phyloP scores from a whole-genome alignment of 2,113 vertebrate species.

The Paratilapia polleni region DNA sequence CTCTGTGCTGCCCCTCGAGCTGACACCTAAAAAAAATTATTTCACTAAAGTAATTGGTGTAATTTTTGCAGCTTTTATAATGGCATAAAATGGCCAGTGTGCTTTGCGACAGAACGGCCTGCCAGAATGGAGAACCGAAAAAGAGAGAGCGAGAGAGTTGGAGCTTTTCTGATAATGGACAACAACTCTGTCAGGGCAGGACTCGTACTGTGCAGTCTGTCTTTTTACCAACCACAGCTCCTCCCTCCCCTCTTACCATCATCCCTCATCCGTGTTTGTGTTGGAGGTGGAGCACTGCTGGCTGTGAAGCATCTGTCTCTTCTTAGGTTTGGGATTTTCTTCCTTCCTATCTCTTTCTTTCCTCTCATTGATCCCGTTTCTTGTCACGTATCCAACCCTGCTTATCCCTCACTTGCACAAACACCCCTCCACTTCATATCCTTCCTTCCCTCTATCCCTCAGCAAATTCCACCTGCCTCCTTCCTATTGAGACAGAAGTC shows the following conservation, averaged over 20 bases:
- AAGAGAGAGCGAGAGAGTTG: not conserved
- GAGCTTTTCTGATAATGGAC: constrained; percentile 48
- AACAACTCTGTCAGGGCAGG: constrained; percentile 30
- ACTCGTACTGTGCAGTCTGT: constrained; percentile 9
- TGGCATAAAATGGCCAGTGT: constrained; percentile 14
- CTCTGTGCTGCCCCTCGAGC: not conserved
- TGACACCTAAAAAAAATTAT: not conserved
- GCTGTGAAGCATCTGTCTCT: constrained; percentile 68
- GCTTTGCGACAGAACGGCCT: constrained; percentile 24
- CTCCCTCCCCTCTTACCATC: constrained; percentile 8
- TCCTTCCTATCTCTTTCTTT: constrained; percentile 57
- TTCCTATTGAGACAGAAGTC: constrained; percentile 42
- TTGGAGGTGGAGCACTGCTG: constrained; percentile 59
- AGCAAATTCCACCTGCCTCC: constrained; percentile 59
- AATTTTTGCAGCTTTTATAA: constrained; percentile 49
- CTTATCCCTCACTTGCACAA: constrained; percentile 63
- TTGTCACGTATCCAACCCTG: constrained; percentile 72
- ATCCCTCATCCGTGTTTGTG: constrained; percentile 57
- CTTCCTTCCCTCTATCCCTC: constrained; percentile 40
- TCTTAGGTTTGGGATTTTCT: constrained; percentile 58
- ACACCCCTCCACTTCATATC: constrained; percentile 49
- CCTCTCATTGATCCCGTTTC: constrained; percentile 63
- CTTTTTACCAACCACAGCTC: constrained; percentile 6
- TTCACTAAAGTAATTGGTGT: constrained; percentile 30
- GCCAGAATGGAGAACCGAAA: not conserved